Evolutionary conservation across 2,797 vertebrate species (phyloP).

Genomic region (Podarcis siculus): DNA sequence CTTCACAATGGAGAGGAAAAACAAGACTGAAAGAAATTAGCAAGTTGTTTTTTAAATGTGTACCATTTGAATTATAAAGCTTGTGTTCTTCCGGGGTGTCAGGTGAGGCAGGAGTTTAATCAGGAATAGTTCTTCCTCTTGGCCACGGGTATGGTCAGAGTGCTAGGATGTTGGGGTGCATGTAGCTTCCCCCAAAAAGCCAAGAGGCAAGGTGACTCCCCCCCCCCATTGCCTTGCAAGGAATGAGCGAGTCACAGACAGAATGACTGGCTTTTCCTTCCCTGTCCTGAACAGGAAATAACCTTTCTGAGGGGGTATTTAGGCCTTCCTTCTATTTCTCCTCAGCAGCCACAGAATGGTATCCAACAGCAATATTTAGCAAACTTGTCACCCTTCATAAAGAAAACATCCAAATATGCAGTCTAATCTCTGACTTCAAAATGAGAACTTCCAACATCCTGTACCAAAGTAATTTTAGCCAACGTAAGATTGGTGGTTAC

Average conservation of each 20-base stretch:
- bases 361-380: neutral
- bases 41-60: neutral
- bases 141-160: neutral
- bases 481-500: neutral
- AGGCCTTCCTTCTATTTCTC: neutral
- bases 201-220: neutral
- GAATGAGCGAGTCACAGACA: neutral
- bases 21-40: neutral
- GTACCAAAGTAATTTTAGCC: too few relatives aligned
- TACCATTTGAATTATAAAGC: neutral
- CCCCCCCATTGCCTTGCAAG: neutral
- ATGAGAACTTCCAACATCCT: too few relatives aligned
- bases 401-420: too few relatives aligned
- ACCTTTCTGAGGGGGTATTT: neutral
- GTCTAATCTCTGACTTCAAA: too few relatives aligned
- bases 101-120: neutral
- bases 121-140: neutral
- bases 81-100: neutral
- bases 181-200: too few relatives aligned
- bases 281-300: neutral
- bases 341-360: neutral
- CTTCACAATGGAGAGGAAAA: neutral
- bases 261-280: neutral
- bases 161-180: neutral
- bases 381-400: too few relatives aligned